Conservation (phyloP, 2,888 invertebrate genomes). For the Nephrotoma guestfalica region DNA sequence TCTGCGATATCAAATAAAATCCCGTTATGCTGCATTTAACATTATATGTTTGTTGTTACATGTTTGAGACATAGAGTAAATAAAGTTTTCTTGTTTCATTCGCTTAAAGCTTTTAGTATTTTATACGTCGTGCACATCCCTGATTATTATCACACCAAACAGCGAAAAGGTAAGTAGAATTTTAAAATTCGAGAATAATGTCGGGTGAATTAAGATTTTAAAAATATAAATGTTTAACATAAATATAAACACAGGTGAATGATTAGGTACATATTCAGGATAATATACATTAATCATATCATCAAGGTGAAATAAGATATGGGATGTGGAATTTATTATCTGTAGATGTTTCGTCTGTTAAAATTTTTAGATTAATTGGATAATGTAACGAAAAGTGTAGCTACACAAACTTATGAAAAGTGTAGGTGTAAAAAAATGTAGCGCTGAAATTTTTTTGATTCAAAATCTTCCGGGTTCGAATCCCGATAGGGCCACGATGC, state of each 20-base stretch:
- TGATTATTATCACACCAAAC: too few species aligned
- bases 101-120: not conserved
- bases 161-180: not conserved
- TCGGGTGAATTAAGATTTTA: not conserved
- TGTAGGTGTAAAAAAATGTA: too few species aligned
- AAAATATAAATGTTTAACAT: not conserved
- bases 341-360: too few species aligned
- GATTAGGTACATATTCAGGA: not conserved
- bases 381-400: too few species aligned
- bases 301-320: too few species aligned
- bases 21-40: not conserved
- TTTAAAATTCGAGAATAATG: not conserved
- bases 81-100: not conserved
- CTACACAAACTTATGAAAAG: too few species aligned
- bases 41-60: not conserved
- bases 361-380: too few species aligned
- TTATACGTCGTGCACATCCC: not conserved
- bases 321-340: too few species aligned
- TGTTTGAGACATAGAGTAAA: not conserved
- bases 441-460: too few species aligned
- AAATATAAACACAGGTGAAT: not conserved
- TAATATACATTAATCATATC: too few species aligned
- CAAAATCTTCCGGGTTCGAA: too few species aligned
- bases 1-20: conserved; percentile 87
- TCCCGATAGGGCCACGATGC: too few species aligned